These are phyloP conservation scores for Syngnathus rostellatus DNA, from an alignment of 2,797 vertebrate genomes.

Conservation along the genomic window DNA sequence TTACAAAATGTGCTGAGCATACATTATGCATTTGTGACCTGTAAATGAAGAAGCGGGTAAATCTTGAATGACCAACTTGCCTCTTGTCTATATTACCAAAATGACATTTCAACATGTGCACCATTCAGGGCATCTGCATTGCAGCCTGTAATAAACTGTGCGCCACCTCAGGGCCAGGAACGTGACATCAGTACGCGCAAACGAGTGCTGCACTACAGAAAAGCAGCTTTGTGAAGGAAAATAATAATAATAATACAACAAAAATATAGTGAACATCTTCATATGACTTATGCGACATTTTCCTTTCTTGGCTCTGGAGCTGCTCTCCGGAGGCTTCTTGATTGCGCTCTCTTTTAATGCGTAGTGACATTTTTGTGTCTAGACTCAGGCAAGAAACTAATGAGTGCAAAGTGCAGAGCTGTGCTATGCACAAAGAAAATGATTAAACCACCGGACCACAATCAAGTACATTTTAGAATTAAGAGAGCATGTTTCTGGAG, in stretches of 20 bases:
- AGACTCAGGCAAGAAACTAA: constrained; percentile 15
- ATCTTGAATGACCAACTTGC: not conserved
- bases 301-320: not conserved
- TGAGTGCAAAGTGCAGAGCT: constrained; percentile 11
- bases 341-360: constrained; percentile 14
- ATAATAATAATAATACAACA: not conserved
- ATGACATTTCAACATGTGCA: not conserved
- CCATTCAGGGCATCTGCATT: not conserved
- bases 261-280: not conserved
- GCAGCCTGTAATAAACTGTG: constrained; percentile 1
- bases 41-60: not conserved
- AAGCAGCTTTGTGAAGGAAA: not conserved
- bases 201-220: not conserved
- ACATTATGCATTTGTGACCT: not conserved
- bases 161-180: not conserved
- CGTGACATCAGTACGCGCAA: not conserved
- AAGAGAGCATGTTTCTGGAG: not conserved
- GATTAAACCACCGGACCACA: constrained; percentile 9
- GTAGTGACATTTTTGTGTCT: constrained; percentile 9
- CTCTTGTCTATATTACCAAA: not conserved
- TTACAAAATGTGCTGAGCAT: not conserved
- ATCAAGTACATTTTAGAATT: constrained; percentile 14
- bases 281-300: not conserved
- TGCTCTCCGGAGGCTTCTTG: not conserved
- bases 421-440: constrained; percentile 12